Base-by-base conservation (phyloP, 2,113 vertebrate species). In the Tachuris rubrigastra region DNA sequence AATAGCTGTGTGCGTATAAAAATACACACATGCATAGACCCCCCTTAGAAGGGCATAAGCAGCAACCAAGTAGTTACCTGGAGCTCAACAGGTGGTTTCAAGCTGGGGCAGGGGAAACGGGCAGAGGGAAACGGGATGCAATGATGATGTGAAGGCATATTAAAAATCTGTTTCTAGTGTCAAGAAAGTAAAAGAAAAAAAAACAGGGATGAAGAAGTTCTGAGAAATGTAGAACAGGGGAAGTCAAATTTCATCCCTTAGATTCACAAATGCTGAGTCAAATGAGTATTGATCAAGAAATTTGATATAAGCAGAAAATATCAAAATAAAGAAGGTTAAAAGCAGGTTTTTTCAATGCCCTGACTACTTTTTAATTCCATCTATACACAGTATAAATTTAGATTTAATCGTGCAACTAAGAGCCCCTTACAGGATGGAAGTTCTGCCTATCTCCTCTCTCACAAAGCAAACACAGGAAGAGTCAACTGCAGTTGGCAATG, bases 111-210 rank as follows among this genome's bases (percentile, higher is more conserved):
- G 7, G 6, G 4, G 19, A 3, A 69, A 52, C 2, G 33, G n/a
- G 5, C 8, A 14, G 8, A 8, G 5, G 24, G n/a, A 7, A 56
- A 56, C 1, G 10, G 30, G n/a, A n/a, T 33, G 14, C 8, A 9
- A 81, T 52, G 23, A 52, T n/a, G 22, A 59, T 44, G 19, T 10
- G 37, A 74, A 73, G 12, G 27, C 0, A 3, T 55, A 9, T 77
- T 62, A n/a, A 55, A 87, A 87, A 46, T 41, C 49, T 44, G 11
- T n/a, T 77, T 31, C 23, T 81, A 67, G 28, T 31, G n/a, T 23
- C 24, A 77, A 73, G 39, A 53, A 44, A 39, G 31, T 30, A 46
- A 55, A 71, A 56, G 21, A 42, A 44, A 80, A 80, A 80, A 84
- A 67, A 31, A 55, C 23, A 73, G 3, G 6, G 17, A 75, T 9